Evolutionary conservation across 2,113 vertebrate genomes (phyloP), one percentile per base, ranked within the genome.

Genomic region (Phaethornis superciliosus): DNA sequence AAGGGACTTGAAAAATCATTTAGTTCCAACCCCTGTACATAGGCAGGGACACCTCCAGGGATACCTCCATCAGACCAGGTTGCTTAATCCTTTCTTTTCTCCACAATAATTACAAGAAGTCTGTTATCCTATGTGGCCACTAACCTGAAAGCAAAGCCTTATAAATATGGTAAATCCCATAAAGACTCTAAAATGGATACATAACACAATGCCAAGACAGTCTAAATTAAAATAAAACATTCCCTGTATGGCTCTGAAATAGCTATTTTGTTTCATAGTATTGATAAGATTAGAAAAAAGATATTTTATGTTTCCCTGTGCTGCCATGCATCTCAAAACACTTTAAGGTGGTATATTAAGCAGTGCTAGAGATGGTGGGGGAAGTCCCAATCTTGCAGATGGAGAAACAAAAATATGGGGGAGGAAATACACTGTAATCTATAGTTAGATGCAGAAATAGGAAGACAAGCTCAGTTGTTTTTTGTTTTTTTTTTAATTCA

Each of bases 261-360:
- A 70, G 15, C 65, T 89, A 9, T 87, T 91, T 85, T 88, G 46
- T 83, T 92, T 87, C 84, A 49, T 33, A 72, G 33, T 70, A 78
- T 56, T 59, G 70, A 88, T 75, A 93, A 85, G 12, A 47, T 88
- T 91, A 85, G 76, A 72, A 96, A 94, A 17, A 82, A 65, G 47
- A 77, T 58, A 42, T 62, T 95, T 90, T 94, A 95, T 82, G 14
- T 75, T 93, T 90, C 60, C 35, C 37, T 78, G 1, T 90, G 52
- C 42, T 85, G 81, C 68, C 16, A 35, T 82, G n/a, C 32, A 71
- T 85, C 79, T 89, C 74, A 89, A 85, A 78, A 49, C 67, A 81
- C 72, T 85, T 95, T 75, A 44, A 3, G 59, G 52, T 11, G 72
- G 52, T 91, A 95, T 93, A 81, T 80, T 85, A 84, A 76, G 32